A percentile compares a stretch with the other conserved stretches of the same genome.
Conservation (phyloP, 2,888 invertebrate species). For the Limnephilus marmoratus region DNA sequence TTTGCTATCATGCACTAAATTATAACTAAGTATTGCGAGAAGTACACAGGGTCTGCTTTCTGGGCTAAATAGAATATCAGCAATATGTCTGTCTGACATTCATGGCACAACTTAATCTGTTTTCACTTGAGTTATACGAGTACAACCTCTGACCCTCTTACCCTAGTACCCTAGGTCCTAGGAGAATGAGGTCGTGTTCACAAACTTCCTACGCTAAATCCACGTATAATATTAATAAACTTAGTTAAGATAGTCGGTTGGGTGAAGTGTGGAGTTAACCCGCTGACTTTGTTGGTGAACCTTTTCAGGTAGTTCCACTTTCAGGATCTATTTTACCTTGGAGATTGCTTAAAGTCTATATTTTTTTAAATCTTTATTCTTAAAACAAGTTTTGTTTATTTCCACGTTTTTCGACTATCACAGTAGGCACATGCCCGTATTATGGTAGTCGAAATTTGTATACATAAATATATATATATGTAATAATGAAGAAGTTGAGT, state of each 20-base stretch:
- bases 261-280: neutral
- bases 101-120: neutral
- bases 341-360: neutral
- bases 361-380: no score
- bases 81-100: neutral
- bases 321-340: neutral
- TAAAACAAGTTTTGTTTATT: no score
- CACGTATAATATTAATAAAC: neutral
- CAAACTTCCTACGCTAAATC: neutral
- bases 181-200: neutral
- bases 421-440: no score
- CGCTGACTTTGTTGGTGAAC: neutral
- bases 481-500: no score
- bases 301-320: neutral
- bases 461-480: no score
- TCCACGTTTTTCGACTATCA: no score
- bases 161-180: no score
- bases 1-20: no score
- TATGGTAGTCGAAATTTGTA: no score
- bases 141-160: neutral
- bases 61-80: neutral
- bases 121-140: neutral
- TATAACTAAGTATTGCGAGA: no score
- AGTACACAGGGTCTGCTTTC: no score
- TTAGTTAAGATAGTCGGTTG: neutral